These are phyloP conservation scores for Sibirionetta formosa DNA, from an alignment of 2,797 vertebrate species.

Conservation along the genomic window DNA sequence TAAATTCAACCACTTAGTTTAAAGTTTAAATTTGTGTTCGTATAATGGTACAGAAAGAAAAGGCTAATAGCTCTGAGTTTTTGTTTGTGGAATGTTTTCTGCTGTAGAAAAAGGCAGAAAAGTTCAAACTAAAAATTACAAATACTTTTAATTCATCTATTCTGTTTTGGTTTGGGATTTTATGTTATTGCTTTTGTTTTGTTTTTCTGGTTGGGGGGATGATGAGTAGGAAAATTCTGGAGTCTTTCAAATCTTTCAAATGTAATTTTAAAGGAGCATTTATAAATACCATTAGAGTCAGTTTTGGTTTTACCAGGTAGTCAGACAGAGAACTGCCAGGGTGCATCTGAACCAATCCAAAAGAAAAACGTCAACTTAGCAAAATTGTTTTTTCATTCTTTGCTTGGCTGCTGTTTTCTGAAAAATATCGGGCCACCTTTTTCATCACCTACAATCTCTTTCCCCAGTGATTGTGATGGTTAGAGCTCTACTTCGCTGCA, in stretches of 20 bases:
- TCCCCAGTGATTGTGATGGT: fast-evolving
- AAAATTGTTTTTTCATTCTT: neutral
- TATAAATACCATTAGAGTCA: constrained; percentile 21
- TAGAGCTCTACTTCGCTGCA: no score
- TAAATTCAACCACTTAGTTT: constrained; percentile 8
- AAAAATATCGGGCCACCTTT: neutral
- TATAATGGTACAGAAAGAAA: neutral
- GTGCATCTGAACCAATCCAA: neutral
- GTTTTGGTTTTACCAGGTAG: constrained; percentile 28
- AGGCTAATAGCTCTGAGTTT: neutral
- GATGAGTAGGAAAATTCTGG: neutral
- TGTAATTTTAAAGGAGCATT: neutral
- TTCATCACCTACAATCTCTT: neutral
- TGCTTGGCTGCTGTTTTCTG: neutral
- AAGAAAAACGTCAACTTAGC: neutral
- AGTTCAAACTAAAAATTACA: neutral
- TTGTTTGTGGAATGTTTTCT: neutral
- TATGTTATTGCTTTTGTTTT: neutral
- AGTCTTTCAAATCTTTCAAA: constrained; percentile 45
- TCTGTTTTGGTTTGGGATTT: neutral
- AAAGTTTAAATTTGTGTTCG: neutral
- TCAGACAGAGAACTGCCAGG: constrained; percentile 22
- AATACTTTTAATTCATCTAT: neutral
- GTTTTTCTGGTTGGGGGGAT: neutral
- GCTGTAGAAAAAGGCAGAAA: neutral